Conservation (phyloP, 2,888 invertebrate species). For the Leptothorax acervorum region DNA sequence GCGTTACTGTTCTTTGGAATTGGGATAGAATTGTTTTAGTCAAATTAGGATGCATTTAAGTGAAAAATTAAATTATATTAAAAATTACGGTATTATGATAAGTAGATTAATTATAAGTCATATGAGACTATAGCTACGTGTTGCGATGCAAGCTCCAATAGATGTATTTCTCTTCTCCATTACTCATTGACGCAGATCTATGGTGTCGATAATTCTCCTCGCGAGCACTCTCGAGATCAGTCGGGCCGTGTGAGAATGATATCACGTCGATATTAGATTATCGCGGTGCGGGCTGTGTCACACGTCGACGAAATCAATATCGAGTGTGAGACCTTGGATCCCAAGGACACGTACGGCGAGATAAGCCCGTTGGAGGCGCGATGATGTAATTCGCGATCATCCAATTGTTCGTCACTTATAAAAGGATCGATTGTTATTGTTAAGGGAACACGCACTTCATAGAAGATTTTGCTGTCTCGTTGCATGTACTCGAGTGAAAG, state of each 20-base stretch:
- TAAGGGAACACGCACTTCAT: background rate
- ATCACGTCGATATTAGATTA: constrained; percentile 41
- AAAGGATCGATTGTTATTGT: constrained; percentile 22
- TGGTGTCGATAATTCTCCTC: background rate
- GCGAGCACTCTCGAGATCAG: constrained; percentile 20
- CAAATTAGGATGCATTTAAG: background rate
- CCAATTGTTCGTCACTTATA: constrained; percentile 21
- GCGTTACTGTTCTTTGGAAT: background rate
- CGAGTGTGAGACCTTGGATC: constrained; percentile 34
- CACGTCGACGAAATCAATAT: constrained; percentile 54
- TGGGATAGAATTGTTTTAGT: background rate
- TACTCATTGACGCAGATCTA: background rate
- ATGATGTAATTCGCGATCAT: constrained; percentile 15
- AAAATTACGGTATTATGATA: background rate
- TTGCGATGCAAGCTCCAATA: background rate
- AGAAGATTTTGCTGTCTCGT: background rate
- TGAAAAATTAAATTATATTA: background rate
- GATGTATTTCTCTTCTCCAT: background rate
- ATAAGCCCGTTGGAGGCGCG: constrained; percentile 1
- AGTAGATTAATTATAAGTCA: background rate
- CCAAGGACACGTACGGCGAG: constrained; percentile 2
- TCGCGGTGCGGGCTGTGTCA: constrained; percentile 42
- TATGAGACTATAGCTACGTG: background rate
- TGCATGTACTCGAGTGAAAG: background rate
- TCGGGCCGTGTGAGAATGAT: background rate